Evolutionary conservation across 2,888 invertebrate genomes (phyloP), one percentile per base, ranked within the genome.

Genomic region (Dicranocentrus wangi): DNA sequence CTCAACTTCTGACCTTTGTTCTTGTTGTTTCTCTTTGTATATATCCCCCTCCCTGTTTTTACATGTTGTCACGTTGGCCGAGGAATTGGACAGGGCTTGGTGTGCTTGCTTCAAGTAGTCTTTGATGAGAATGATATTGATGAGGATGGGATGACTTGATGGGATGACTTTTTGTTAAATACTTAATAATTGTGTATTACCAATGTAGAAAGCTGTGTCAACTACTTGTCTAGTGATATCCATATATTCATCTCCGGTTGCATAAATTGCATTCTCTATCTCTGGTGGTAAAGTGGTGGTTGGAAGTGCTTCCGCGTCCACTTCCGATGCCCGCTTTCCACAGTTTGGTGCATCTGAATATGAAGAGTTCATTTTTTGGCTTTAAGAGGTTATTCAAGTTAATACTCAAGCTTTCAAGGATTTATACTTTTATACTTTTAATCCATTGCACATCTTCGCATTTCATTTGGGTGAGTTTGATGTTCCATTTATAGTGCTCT

Each of bases 401-500:
- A n/a, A n/a, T n/a, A n/a, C n/a, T n/a, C n/a, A n/a, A n/a, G n/a
- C n/a, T n/a, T n/a, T n/a, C n/a, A n/a, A n/a, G n/a, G n/a, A n/a
- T n/a, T n/a, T n/a, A n/a, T n/a, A n/a, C n/a, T n/a, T n/a, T n/a
- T n/a, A 39, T 39, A 39, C 8, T 39, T 39, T 8, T 39, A 13
- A 39, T 39, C 39, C 39, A 39, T n/a, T 77, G 47, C 2, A 82
- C 78, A 8, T 70, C 43, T 13, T 82, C 85, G 72, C 89, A 88
- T 61, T 87, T 86, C 68, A 88, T 81, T 83, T 89, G 89, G 2
- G 87, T 87, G 2, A 88, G 80, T 83, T 87, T 87, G 17, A 89
- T 88, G 69, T 87, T 87, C 88, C 89, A 89, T 71, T 87, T 87
- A 72, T 87, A 88, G n/a, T 85, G 85, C 15, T 87, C 88, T 82